Percentiles rank a stretch among this genome's conserved stretches.
Evolutionary conservation across 23 tunicate species (phyloP).

Genomic region (Botrylloides violaceus): DNA sequence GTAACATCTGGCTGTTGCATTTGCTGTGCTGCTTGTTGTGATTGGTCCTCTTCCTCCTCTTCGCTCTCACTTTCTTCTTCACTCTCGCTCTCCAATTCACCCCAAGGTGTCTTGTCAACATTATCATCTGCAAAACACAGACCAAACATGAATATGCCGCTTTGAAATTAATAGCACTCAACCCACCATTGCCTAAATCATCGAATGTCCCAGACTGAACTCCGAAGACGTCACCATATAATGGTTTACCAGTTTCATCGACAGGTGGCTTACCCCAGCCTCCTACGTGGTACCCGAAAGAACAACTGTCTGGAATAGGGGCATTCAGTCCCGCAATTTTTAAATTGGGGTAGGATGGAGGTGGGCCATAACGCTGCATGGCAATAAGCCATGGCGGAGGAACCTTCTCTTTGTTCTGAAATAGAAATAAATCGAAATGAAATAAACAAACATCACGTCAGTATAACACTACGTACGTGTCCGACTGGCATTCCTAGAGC

Average conservation of each 20-base stretch:
- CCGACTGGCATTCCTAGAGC: slow-evolving; percentile 99
- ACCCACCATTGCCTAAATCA: slow-evolving; percentile 36
- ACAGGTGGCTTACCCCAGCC: slow-evolving; percentile 99
- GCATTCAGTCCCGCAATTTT: slow-evolving; percentile 90
- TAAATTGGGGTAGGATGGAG: slow-evolving; percentile 97
- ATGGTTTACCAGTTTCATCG: slow-evolving; percentile 88
- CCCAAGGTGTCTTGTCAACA: slow-evolving; percentile 79
- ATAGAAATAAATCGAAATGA: not conserved
- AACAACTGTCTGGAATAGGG: slow-evolving; percentile 93
- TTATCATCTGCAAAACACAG: slow-evolving; percentile 71
- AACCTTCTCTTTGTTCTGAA: slow-evolving; percentile 50
- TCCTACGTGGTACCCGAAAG: slow-evolving; percentile 95
- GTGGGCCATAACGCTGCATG: slow-evolving; percentile 99
- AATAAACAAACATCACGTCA: not conserved
- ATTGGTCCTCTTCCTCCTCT: slow-evolving; percentile 78
- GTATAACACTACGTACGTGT: slow-evolving; percentile 27
- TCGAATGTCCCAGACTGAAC: slow-evolving; percentile 43
- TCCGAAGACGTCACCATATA: slow-evolving; percentile 99
- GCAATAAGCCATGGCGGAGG: slow-evolving; percentile 99
- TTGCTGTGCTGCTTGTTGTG: not conserved
- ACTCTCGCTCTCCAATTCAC: slow-evolving; percentile 91
- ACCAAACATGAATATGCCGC: too few species aligned
- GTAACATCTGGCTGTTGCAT: slow-evolving; percentile 47
- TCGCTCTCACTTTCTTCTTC: slow-evolving; percentile 69
- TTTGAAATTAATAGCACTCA: too few species aligned